Conservation (phyloP, 2,113 vertebrate genomes). For the Orthonyx spaldingii region DNA sequence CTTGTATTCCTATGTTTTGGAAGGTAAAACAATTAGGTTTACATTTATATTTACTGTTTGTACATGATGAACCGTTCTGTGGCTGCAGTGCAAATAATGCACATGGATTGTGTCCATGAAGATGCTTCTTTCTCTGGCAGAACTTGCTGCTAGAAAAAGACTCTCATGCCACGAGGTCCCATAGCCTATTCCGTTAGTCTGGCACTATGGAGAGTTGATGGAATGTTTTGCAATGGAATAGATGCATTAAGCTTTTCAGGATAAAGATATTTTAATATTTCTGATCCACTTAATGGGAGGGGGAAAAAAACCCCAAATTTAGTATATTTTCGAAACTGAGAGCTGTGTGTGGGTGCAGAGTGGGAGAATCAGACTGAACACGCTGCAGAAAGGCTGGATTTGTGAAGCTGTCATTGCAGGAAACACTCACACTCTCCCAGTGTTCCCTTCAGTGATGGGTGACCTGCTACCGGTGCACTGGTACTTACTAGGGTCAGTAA, state of each 20-base stretch:
- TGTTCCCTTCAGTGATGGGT: background rate
- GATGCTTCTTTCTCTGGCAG: background rate
- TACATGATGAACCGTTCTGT: fast-evolving
- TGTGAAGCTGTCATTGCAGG: background rate
- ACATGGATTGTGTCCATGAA: background rate
- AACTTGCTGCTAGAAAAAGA: background rate
- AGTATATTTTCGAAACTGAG: background rate
- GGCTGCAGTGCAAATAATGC: background rate
- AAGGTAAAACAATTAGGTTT: background rate
- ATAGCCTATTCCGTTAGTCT: background rate
- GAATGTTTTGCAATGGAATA: background rate
- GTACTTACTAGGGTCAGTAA: background rate
- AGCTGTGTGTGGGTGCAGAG: background rate
- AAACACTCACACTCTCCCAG: background rate
- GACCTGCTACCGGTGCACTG: background rate
- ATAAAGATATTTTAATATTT: background rate
- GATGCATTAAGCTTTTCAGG: background rate
- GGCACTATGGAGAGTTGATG: background rate
- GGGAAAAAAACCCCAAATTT: background rate
- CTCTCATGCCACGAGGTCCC: background rate
- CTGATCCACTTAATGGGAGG: background rate
- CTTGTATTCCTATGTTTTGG: background rate
- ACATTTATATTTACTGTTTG: background rate
- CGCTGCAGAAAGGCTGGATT: background rate
- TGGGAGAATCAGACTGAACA: background rate